A percentile compares a stretch with the other conserved stretches of the same genome.
phyloP scores from a whole-genome alignment of 2,113 vertebrate genomes.

The Sialia sialis region DNA sequence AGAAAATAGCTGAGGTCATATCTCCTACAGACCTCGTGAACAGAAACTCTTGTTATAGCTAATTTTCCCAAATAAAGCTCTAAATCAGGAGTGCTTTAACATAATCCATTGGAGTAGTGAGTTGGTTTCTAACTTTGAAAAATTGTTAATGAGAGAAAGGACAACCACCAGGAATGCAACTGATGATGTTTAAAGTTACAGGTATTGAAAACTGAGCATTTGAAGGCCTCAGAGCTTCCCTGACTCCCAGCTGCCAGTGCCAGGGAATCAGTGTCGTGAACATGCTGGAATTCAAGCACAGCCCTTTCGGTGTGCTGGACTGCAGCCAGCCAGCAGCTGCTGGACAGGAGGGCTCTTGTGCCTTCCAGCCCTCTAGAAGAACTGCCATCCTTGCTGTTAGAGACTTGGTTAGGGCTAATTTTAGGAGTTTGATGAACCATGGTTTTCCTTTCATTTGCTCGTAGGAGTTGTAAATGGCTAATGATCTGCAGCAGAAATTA shows the following conservation, averaged over 20 bases:
- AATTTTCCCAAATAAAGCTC: neutral
- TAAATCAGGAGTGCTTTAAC: neutral
- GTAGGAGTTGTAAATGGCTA: constrained; percentile 19
- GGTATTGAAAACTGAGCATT: neutral
- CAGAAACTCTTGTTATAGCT: neutral
- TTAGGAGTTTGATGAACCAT: constrained; percentile 30
- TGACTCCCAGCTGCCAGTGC: neutral
- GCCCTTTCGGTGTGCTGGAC: rapidly evolving
- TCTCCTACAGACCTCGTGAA: neutral
- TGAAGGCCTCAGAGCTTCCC: neutral
- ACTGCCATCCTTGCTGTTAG: neutral
- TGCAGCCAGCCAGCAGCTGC: neutral
- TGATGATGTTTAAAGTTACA: neutral
- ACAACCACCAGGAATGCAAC: neutral
- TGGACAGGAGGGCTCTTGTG: neutral
- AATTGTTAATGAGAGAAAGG: neutral
- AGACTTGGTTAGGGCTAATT: neutral
- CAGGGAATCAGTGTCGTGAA: neutral
- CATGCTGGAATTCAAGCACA: neutral
- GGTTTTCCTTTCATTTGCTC: constrained; percentile 44
- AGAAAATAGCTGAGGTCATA: neutral
- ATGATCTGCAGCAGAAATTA: constrained; percentile 42
- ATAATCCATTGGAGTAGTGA: neutral
- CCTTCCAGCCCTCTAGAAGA: neutral
- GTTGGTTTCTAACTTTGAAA: neutral